A percentile compares a stretch with the other conserved stretches of the same genome.
These are phyloP conservation scores for Tapirus indicus DNA, from an alignment of 2,797 vertebrate species.

Conservation along the genomic window DNA sequence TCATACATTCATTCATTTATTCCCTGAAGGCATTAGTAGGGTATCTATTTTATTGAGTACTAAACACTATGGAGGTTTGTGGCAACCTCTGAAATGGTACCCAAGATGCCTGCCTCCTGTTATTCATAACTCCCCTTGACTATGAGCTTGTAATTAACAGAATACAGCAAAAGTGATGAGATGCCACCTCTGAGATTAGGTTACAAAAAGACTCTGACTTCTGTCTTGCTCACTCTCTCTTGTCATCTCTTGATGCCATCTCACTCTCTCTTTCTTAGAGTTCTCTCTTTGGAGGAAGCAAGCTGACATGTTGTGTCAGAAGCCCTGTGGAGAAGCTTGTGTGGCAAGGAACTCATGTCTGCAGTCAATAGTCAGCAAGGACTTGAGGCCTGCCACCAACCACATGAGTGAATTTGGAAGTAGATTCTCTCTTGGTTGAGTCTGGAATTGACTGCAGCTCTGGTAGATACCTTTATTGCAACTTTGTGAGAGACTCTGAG, in stretches of 20 bases:
- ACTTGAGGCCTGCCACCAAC: neutral
- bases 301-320: neutral
- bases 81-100: neutral
- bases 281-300: neutral
- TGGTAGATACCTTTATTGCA: neutral
- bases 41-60: neutral
- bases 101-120: neutral
- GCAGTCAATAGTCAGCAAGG: neutral
- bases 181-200: neutral
- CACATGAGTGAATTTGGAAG: neutral
- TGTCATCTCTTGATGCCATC: neutral
- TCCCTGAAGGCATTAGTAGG: neutral
- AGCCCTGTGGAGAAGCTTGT: neutral
- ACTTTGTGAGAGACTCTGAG: neutral
- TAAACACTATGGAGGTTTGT: neutral
- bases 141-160: neutral
- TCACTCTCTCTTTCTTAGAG: neutral
- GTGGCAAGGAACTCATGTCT: neutral
- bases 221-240: neutral
- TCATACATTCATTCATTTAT: neutral
- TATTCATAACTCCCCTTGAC: neutral
- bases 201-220: constrained; percentile 2
- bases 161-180: constrained; percentile 9
- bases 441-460: neutral
- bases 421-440: neutral